A percentile compares a stretch with the other conserved stretches of the same genome.
Evolutionary conservation across 2,113 vertebrate species (phyloP).

Genomic region (Microtus pennsylvanicus): DNA sequence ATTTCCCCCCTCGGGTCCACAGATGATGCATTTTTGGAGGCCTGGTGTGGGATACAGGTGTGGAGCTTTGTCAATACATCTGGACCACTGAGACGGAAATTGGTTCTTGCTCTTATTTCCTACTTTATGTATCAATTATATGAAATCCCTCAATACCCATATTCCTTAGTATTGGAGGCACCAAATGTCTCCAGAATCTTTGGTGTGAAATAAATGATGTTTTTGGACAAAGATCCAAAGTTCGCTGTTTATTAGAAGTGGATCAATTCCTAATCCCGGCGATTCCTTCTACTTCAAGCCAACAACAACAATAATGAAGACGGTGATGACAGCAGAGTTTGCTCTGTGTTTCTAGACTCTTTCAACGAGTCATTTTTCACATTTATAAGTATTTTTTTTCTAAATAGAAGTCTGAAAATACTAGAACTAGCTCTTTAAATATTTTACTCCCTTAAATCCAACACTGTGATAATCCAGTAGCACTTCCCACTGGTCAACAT

Average conservation of each 20-base stretch:
- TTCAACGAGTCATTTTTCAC: slow-evolving; percentile 2
- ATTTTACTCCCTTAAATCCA: neutral
- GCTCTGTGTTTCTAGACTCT: slow-evolving; percentile 17
- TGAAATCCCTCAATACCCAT: neutral
- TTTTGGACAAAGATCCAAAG: neutral
- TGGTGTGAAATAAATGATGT: neutral
- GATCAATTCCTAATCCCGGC: neutral
- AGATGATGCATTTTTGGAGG: neutral
- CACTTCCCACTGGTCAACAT: neutral
- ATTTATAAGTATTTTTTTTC: neutral
- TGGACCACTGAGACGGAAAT: neutral
- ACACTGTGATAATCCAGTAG: neutral
- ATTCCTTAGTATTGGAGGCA: neutral
- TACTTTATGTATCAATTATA: neutral
- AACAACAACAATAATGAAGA: neutral
- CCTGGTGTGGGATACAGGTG: neutral
- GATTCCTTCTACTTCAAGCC: neutral
- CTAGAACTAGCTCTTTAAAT: neutral
- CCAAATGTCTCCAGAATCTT: neutral
- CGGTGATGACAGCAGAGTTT: neutral
- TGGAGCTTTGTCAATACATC: neutral
- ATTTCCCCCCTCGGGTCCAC: neutral
- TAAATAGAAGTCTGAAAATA: slow-evolving; percentile 29
- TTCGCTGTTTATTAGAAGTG: neutral
- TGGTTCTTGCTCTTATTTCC: neutral